Conservation (phyloP, 1,140 invertebrate species). For the Drosophila equinoxialis region DNA sequence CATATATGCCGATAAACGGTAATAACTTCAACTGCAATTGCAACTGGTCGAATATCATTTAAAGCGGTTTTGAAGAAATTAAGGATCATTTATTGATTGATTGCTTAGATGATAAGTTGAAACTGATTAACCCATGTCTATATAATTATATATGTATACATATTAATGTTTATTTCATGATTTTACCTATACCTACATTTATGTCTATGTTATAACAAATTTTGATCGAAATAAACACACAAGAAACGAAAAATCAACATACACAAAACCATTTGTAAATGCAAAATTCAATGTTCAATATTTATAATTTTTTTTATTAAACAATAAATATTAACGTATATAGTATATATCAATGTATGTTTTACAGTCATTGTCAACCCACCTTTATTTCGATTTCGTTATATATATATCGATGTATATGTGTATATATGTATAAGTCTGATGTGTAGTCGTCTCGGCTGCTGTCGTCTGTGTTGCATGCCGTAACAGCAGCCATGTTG, state of each 20-base stretch:
- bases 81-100: not conserved
- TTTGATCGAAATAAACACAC: conserved; percentile 4
- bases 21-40: not conserved
- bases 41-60: not conserved
- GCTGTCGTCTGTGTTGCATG: not conserved
- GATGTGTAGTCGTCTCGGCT: not conserved
- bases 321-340: conserved; percentile 1
- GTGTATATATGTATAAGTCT: conserved; percentile 8
- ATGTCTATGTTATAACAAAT: conserved; percentile 4
- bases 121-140: conserved; percentile 49
- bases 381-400: conserved; percentile 24
- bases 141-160: conserved; percentile 34
- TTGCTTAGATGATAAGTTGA: conserved; percentile 59
- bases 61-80: not conserved
- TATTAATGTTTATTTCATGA: conserved; percentile 42
- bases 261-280: conserved; percentile 23
- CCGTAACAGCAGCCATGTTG: not conserved
- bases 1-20: conserved; percentile 18
- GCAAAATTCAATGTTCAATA: conserved; percentile 31
- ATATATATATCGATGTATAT: conserved; percentile 28
- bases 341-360: conserved; percentile 17
- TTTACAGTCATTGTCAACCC: conserved; percentile 41
- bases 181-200: conserved; percentile 22
- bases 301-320: conserved; percentile 34
- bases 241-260: too few relatives aligned